Percentiles rank a stretch among this genome's conserved stretches.
phyloP scores from a whole-genome alignment of 2,797 vertebrate genomes.

The Chelonia mydas region DNA sequence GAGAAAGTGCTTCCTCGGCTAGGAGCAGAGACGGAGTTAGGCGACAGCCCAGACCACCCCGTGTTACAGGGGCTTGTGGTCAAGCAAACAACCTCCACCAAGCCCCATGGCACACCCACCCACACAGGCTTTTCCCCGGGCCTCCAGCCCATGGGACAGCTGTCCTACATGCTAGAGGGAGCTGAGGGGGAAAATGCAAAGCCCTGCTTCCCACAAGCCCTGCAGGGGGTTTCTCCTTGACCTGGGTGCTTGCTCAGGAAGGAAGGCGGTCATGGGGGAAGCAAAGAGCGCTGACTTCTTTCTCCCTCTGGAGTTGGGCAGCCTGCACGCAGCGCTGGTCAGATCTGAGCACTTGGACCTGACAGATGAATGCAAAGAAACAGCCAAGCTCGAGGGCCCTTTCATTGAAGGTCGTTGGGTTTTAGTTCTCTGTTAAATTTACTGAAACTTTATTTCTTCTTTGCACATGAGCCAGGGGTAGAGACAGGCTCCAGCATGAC shows the following conservation, averaged over 20 bases:
- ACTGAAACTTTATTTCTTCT: no score
- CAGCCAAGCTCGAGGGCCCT: slow-evolving; percentile 79
- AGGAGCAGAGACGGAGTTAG: no score
- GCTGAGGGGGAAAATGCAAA: slow-evolving; percentile 36
- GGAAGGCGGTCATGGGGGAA: no score
- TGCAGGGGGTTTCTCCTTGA: not conserved
- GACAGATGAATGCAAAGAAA: slow-evolving; percentile 88
- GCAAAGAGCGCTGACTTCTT: not conserved
- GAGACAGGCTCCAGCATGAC: no score
- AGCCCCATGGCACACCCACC: no score
- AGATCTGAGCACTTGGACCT: slow-evolving; percentile 87
- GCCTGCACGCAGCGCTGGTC: slow-evolving; percentile 90
- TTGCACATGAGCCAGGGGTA: no score
- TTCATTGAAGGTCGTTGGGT: no score
- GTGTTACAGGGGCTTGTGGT: no score
- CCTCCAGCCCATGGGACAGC: not conserved
- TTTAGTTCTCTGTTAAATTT: no score
- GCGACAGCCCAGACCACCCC: no score
- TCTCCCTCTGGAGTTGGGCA: slow-evolving; percentile 87
- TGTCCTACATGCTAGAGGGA: not conserved
- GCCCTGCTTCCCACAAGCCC: not conserved
- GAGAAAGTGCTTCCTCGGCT: no score
- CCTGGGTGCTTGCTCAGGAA: not conserved
- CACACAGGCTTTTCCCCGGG: not conserved
- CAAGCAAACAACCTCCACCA: no score